These are phyloP conservation scores for Chrysopilus asiliformis DNA, from an alignment of 2,888 invertebrate genomes.

Conservation along the genomic window DNA sequence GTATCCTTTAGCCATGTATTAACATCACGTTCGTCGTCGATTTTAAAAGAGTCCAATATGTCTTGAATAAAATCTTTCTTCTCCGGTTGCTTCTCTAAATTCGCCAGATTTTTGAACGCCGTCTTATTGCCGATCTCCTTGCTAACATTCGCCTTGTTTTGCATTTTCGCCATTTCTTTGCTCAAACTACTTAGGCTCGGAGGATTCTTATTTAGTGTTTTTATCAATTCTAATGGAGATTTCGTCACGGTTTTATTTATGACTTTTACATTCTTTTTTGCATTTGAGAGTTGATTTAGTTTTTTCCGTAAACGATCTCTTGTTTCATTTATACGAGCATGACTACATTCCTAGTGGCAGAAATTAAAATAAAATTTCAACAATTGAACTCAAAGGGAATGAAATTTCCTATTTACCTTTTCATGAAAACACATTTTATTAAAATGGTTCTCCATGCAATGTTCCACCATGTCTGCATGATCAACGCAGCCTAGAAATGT, in stretches of 20 bases:
- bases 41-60: no score
- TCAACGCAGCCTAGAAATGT: no score
- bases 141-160: constrained; percentile 2
- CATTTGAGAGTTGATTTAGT: constrained; percentile 29
- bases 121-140: constrained; percentile 1
- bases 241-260: constrained; percentile 15
- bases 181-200: constrained; percentile 8
- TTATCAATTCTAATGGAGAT: constrained; percentile 7
- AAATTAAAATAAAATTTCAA: constrained; percentile 2
- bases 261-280: constrained; percentile 24
- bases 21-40: constrained; percentile 14
- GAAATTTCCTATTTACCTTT: constrained; percentile 18
- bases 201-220: constrained; percentile 8
- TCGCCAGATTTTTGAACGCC: no score
- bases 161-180: constrained; percentile 6
- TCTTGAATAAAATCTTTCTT: constrained; percentile 14
- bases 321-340: constrained; percentile 34
- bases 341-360: constrained; percentile 35
- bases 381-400: background rate
- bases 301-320: constrained; percentile 34
- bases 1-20: constrained; percentile 33
- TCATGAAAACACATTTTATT: constrained; percentile 29
- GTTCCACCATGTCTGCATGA: constrained; percentile 26
- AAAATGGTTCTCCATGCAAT: constrained; percentile 33
- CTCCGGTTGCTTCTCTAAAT: constrained; percentile 21